A percentile compares a stretch with the other conserved stretches of the same genome.
phyloP scores from a whole-genome alignment of 2,888 invertebrate genomes.

The Spisula solida region DNA sequence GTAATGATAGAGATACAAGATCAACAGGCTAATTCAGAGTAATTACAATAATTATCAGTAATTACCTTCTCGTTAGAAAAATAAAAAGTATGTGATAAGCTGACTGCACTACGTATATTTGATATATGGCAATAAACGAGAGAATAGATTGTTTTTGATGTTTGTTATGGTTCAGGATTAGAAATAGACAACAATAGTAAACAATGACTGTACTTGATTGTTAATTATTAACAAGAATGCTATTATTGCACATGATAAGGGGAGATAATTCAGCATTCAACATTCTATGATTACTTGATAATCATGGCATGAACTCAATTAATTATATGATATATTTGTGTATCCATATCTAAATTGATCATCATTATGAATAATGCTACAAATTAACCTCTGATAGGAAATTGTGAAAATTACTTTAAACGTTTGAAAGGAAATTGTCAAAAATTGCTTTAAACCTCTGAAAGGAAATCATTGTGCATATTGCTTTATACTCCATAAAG shows the following conservation, averaged over 20 bases:
- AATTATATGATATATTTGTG: not conserved
- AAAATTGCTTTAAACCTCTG: no score
- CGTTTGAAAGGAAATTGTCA: no score
- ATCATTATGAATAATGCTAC: no score
- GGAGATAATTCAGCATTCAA: not conserved
- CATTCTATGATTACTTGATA: conserved; percentile 9
- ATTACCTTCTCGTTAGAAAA: conserved; percentile 24
- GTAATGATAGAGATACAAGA: conserved; percentile 5
- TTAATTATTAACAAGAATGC: not conserved
- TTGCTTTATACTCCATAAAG: no score
- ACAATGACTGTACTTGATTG: not conserved
- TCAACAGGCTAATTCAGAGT: conserved; percentile 12
- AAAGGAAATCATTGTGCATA: no score
- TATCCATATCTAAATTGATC: not conserved
- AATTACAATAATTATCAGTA: not conserved
- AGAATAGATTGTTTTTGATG: not conserved
- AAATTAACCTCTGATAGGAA: no score
- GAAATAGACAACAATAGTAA: not conserved
- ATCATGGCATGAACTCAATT: not conserved
- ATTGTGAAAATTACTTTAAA: no score
- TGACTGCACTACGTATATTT: conserved; percentile 11
- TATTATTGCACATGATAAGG: not conserved
- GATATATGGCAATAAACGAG: not conserved
- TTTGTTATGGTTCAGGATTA: not conserved
- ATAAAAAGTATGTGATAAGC: conserved; percentile 2